Base-by-base conservation (phyloP, 2,113 vertebrate species). In the Ciconia boyciana region DNA sequence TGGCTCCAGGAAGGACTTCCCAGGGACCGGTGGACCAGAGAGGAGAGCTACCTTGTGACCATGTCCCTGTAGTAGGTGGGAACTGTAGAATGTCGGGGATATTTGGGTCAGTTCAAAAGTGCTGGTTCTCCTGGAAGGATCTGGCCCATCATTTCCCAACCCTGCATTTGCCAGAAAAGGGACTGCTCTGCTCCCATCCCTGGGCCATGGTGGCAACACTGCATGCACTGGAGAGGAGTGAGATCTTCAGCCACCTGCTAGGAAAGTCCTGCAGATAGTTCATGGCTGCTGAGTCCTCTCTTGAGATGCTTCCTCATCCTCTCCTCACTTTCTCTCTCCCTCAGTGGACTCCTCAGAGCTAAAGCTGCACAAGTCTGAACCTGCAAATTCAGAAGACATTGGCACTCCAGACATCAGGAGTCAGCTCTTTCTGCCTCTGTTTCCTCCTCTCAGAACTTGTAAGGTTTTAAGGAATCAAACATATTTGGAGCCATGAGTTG, bases 401-500 rank as follows among this genome's bases (percentile, higher is more conserved):
- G 43, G 8, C 39, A 12, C 28, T 39, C 7, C 69, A 64, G 64
- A 43, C 39, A 15, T 9, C 13, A 44, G 31, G 16, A 84, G 16
- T 51, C 77, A 48, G 43, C 77, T 94, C 60, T 19, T 89, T 18
- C 77, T 75, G 36, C 70, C 26, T 55, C 66, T 29, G 11, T 48
- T 28, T 72, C 81, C 32, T 66, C 22, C 69, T 64, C 74, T 32
- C 24, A 46, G n/a, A 41, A 29, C 65, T 10, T 0, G 0, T 1
- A 32, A 49, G 25, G 1, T 71, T n/a, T 58, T n/a, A 54, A 64
- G 16, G 43, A 62, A 51, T 32, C 22, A 26, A 70, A 66, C 3
- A 6, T 0, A 16, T 34, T 19, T 11, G 44, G 28, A 69, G 16
- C 4, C 49, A 24, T 0, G 6, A 48, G 29, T n/a, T 36, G 2